Conservation (phyloP, 2,797 vertebrate genomes). For the Lithobates sylvaticus region DNA sequence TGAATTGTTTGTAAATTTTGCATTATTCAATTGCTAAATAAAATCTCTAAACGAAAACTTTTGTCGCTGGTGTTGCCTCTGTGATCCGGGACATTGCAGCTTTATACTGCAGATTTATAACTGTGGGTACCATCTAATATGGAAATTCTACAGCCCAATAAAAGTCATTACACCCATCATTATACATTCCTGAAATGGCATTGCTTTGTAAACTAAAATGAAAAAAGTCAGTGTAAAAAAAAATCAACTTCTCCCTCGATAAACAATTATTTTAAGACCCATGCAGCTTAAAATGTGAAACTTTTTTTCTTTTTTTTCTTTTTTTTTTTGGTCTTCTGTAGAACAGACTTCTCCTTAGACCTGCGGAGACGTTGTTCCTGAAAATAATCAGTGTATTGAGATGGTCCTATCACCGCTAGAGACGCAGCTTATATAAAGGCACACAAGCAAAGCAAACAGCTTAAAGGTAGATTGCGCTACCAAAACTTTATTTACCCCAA, state of each 20-base stretch:
- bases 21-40: neutral
- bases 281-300: neutral
- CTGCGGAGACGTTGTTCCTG: neutral
- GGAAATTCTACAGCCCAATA: no score
- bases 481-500: constrained; percentile 34
- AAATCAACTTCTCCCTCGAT: neutral
- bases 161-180: neutral
- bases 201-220: neutral
- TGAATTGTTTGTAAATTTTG: neutral
- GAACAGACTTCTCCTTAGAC: constrained; percentile 11
- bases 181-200: neutral
- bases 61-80: neutral
- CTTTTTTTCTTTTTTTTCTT: neutral
- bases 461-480: constrained; percentile 19
- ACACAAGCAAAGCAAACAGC: constrained; percentile 31
- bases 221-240: neutral
- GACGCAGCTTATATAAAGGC: constrained; percentile 29
- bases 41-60: neutral
- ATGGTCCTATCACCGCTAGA: constrained; percentile 6
- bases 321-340: neutral
- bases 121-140: neutral
- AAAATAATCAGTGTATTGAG: constrained; percentile 27
- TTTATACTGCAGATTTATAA: neutral
- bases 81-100: neutral
- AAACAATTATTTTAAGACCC: neutral